Evolutionary conservation across 2,113 vertebrate species (phyloP).

Genomic region (Nymphicus hollandicus): DNA sequence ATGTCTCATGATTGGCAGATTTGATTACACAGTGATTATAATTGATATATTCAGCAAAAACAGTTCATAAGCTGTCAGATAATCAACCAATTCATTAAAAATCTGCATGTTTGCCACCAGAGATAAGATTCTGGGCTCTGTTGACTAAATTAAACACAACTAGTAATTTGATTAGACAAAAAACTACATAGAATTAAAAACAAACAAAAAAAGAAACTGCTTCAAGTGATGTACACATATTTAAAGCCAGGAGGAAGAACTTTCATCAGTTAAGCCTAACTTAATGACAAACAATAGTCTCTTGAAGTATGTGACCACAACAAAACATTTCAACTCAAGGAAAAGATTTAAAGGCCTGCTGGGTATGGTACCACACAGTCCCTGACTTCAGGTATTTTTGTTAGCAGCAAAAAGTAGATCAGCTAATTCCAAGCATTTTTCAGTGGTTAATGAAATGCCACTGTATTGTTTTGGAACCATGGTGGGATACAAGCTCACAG

Average conservation of each 20-base stretch:
- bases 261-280: neutral
- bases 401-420: neutral
- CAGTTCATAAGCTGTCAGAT: neutral
- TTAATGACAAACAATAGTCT: neutral
- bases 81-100: conserved; percentile 9
- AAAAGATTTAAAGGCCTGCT: neutral
- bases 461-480: neutral
- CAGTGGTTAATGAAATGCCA: neutral
- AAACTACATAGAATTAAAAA: neutral
- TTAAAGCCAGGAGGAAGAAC: neutral
- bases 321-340: neutral
- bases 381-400: neutral
- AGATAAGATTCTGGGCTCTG: neutral
- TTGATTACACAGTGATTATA: neutral
- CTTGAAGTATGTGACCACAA: neutral
- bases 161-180: neutral
- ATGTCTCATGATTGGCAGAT: neutral
- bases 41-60: neutral
- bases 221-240: neutral
- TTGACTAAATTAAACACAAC: neutral
- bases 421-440: neutral
- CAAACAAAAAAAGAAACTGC: neutral
- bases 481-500: neutral
- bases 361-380: neutral
- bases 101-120: neutral